Percentiles rank a stretch among this genome's conserved stretches.
These are phyloP conservation scores for Spodoptera picta DNA, from an alignment of 2,888 invertebrate genomes.

Conservation along the genomic window DNA sequence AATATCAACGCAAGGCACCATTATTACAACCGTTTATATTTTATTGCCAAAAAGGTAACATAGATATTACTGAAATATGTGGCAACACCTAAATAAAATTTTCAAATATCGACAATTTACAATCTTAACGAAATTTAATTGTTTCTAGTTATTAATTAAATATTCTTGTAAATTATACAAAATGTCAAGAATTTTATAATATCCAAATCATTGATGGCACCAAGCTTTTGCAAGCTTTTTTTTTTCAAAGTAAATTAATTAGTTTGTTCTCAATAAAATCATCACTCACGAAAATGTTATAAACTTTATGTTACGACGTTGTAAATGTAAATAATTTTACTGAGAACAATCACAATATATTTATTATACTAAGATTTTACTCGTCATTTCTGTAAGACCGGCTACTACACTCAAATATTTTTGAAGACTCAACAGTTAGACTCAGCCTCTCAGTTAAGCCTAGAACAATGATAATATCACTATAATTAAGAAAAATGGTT, in stretches of 20 bases:
- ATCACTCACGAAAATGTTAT: not conserved
- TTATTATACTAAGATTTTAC: constrained; percentile 2
- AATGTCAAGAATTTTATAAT: not conserved
- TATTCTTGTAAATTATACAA: not conserved
- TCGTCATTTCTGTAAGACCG: constrained; percentile 4
- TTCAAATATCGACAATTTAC: not conserved
- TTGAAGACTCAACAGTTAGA: constrained; percentile 42
- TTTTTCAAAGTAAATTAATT: not conserved
- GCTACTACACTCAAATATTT: constrained; percentile 18
- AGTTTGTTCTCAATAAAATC: constrained; percentile 22
- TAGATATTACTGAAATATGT: constrained; percentile 3
- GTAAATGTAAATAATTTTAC: constrained; percentile 3
- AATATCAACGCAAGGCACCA: constrained; percentile 60
- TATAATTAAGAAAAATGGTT: constrained; percentile 68
- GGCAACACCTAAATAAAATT: constrained; percentile 8
- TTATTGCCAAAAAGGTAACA: constrained; percentile 51
- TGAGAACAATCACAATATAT: constrained; percentile 22
- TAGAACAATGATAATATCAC: constrained; percentile 69
- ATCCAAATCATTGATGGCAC: constrained; percentile 46
- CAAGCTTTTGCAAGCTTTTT: constrained; percentile 26
- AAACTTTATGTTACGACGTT: too few species aligned
- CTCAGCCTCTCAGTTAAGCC: constrained; percentile 72
- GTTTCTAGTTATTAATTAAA: not conserved
- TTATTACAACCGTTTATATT: constrained; percentile 47
- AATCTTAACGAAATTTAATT: too few species aligned